phyloP scores from a whole-genome alignment of 2,797 vertebrate genomes.

The Orestias chungarensis region DNA sequence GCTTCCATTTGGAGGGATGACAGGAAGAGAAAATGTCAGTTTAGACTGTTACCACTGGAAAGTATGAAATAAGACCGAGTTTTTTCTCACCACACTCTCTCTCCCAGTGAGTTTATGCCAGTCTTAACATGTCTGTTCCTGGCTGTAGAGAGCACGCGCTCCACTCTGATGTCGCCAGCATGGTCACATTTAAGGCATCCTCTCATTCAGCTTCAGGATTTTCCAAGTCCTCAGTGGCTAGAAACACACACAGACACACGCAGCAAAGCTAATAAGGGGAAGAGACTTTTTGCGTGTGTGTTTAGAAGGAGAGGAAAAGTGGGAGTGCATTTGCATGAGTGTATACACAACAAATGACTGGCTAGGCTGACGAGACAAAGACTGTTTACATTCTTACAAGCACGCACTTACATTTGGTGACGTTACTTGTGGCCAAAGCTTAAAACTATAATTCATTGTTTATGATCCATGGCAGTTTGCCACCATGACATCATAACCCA shows the following conservation, averaged over 20 bases:
- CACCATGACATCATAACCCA: slow-evolving; percentile 37
- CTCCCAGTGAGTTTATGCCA: slow-evolving; percentile 35
- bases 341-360: slow-evolving; percentile 43
- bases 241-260: slow-evolving; percentile 14
- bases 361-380: slow-evolving; percentile 39
- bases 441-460: slow-evolving; percentile 37
- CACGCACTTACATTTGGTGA: slow-evolving; percentile 29
- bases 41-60: slow-evolving; percentile 76
- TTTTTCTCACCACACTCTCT: slow-evolving; percentile 48
- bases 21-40: slow-evolving; percentile 75
- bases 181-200: slow-evolving; percentile 71
- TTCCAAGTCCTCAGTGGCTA: slow-evolving; percentile 30
- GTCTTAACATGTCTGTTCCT: slow-evolving; percentile 32
- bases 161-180: slow-evolving; percentile 66
- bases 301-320: background rate
- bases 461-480: slow-evolving; percentile 28
- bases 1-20: slow-evolving; percentile 67
- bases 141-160: slow-evolving; percentile 21
- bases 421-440: slow-evolving; percentile 36
- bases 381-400: slow-evolving; percentile 44
- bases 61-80: slow-evolving; percentile 74
- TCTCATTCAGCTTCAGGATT: slow-evolving; percentile 54
- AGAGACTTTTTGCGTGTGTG: background rate
- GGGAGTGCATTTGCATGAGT: slow-evolving; percentile 28
- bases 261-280: slow-evolving; percentile 28